These are phyloP conservation scores for Ectemnius lituratus DNA, from an alignment of 2,888 invertebrate genomes.

Conservation along the genomic window DNA sequence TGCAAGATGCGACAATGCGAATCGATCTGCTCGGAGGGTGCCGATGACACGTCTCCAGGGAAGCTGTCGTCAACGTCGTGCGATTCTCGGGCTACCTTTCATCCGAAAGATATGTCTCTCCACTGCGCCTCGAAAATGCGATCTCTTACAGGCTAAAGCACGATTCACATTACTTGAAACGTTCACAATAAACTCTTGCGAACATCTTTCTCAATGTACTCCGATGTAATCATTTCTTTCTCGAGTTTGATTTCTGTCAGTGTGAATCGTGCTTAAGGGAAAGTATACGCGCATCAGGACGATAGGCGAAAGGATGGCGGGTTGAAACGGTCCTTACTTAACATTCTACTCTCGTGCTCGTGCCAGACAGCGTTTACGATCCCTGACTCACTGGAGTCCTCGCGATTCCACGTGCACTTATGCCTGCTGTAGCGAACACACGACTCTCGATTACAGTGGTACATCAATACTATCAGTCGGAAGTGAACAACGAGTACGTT, in stretches of 20 bases:
- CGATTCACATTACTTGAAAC: too few species aligned
- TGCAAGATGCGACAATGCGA: slow-evolving; percentile 48
- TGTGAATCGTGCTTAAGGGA: too few species aligned
- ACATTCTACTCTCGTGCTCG: slow-evolving; percentile 12
- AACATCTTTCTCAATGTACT: too few species aligned
- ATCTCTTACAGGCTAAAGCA: too few species aligned
- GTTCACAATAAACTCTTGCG: too few species aligned
- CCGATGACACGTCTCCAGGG: slow-evolving; percentile 29
- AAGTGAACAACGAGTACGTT: slow-evolving; percentile 94
- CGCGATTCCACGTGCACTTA: background rate
- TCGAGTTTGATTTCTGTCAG: too few species aligned
- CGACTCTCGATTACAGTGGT: slow-evolving; percentile 83
- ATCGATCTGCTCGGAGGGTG: slow-evolving; percentile 57
- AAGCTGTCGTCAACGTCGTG: slow-evolving; percentile 63
- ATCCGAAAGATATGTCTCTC: slow-evolving; percentile 1
- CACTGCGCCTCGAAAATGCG: background rate
- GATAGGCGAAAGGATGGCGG: background rate
- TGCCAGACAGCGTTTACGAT: slow-evolving; percentile 16
- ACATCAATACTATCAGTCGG: slow-evolving; percentile 92
- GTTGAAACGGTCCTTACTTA: background rate
- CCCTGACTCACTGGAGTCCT: slow-evolving; percentile 21
- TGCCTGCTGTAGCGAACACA: background rate
- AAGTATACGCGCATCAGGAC: too few species aligned
- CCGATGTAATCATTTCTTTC: too few species aligned
- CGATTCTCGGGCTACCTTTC: slow-evolving; percentile 8